Conservation (phyloP, 2,113 vertebrate genomes). For the Psilopogon haemacephalus region DNA sequence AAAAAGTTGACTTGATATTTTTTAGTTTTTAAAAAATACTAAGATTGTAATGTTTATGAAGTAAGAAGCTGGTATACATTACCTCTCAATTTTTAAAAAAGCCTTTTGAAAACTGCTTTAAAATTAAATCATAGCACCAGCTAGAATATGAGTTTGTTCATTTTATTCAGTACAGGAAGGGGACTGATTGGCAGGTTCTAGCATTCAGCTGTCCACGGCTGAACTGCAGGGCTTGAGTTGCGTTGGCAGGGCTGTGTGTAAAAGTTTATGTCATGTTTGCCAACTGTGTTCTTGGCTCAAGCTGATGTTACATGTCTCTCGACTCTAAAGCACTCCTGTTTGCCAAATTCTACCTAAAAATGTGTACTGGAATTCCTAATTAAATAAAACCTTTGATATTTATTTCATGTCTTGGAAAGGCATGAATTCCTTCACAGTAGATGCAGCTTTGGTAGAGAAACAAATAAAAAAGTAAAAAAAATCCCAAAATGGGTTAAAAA, state of each 20-base stretch:
- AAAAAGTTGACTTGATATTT: background rate
- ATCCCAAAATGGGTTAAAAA: background rate
- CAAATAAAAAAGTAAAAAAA: background rate
- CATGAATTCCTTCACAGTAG: background rate
- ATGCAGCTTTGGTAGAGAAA: background rate
- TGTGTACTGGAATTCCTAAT: constrained; percentile 45
- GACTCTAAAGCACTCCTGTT: background rate
- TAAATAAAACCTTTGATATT: constrained; percentile 38
- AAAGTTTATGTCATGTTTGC: constrained; percentile 26
- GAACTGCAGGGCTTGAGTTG: constrained; percentile 38
- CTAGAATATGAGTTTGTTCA: background rate
- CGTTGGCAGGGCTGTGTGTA: background rate
- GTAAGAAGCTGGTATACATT: background rate
- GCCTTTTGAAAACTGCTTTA: background rate
- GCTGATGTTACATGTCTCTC: background rate
- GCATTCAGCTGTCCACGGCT: background rate
- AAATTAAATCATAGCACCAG: background rate
- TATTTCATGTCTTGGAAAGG: background rate
- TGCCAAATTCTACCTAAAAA: constrained; percentile 54
- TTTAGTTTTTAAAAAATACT: background rate
- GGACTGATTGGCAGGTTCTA: constrained; percentile 38
- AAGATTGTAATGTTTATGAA: background rate
- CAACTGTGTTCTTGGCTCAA: constrained; percentile 56
- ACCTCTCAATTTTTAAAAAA: background rate
- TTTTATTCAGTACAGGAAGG: background rate